Base-by-base conservation (phyloP, 2,888 invertebrate genomes). In the Clostera curtula region DNA sequence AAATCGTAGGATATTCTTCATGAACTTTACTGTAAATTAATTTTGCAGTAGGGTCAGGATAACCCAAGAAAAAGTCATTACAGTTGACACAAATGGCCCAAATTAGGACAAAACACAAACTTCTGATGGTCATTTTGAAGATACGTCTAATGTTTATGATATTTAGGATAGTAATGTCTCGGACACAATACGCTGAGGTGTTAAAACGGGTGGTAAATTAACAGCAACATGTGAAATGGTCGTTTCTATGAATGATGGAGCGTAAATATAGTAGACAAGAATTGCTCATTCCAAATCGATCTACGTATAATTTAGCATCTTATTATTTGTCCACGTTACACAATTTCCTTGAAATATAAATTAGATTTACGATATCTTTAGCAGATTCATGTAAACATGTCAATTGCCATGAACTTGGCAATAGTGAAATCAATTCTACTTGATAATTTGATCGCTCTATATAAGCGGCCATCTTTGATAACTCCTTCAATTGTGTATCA, bases 21-120 rank as follows among this genome's bases (percentile, higher is more conserved):
- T 76, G 71, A 2, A 75, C 64, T 40, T 69, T 66, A 27, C 59
- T 70, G 36, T 74, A 79, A 4, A 80, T 68, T 26, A 75, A 31
- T 32, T 63, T 70, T 0, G 77, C 65, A 0, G 57, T 42, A 4
- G 47, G n/a, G 40, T 74, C 76, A 1, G 68, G 66, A 32, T 66
- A 77, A 0, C 76, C 75, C 4, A 54, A 24, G 3, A 43, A 46
- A 10, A 59, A 27, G 27, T 62, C 59, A 24, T 42, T 37, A 27
- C 42, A 38, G 17, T 27, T 27, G 23, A 12, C 30, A 22, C 20
- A 12, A 4, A 25, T n/a, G 5, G 42, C 5, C 20, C 30, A 12
- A 7, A 36, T 11, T 4, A 29, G 4, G 20, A 19, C 11, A 4
- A 43, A 15, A 7, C 22, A 13, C 5, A 40, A 2, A 20, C 27